These are phyloP conservation scores for Megathymus violae DNA, from an alignment of 1,140 invertebrate genomes.

Conservation along the genomic window DNA sequence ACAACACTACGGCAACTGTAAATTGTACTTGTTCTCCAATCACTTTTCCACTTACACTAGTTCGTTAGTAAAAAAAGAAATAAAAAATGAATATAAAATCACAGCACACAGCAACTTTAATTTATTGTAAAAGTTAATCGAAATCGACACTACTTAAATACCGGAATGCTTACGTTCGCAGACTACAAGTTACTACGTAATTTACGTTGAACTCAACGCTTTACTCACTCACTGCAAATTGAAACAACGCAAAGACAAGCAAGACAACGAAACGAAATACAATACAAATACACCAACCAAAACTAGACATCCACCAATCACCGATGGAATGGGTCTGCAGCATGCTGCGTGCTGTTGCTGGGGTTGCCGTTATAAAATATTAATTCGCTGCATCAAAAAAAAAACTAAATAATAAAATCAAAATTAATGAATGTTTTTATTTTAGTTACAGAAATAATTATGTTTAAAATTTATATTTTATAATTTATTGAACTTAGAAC, in stretches of 20 bases:
- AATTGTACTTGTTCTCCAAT: conserved; percentile 39
- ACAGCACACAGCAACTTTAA: conserved; percentile 53
- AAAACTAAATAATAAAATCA: too few relatives aligned
- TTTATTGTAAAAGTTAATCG: conserved; percentile 33
- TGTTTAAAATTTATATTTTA: too few relatives aligned
- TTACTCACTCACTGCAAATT: conserved; percentile 4
- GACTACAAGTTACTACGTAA: conserved; percentile 39
- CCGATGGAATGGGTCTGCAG: background rate
- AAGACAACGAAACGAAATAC: background rate
- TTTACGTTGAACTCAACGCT: background rate
- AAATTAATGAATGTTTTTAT: too few relatives aligned
- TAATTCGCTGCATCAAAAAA: too few relatives aligned
- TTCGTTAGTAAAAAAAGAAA: conserved; percentile 46
- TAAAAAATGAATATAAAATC: conserved; percentile 52
- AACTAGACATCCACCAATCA: background rate
- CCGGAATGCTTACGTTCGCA: conserved; percentile 34
- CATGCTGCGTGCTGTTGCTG: background rate
- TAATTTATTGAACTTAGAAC: too few relatives aligned
- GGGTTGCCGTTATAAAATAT: too few relatives aligned
- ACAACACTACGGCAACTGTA: conserved; percentile 51
- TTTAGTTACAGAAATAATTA: too few relatives aligned
- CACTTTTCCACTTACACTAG: conserved; percentile 65
- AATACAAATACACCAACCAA: background rate
- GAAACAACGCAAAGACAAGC: background rate
- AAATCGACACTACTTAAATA: conserved; percentile 36